Conservation (phyloP, 2,113 vertebrate genomes). For the Platysteira castanea region DNA sequence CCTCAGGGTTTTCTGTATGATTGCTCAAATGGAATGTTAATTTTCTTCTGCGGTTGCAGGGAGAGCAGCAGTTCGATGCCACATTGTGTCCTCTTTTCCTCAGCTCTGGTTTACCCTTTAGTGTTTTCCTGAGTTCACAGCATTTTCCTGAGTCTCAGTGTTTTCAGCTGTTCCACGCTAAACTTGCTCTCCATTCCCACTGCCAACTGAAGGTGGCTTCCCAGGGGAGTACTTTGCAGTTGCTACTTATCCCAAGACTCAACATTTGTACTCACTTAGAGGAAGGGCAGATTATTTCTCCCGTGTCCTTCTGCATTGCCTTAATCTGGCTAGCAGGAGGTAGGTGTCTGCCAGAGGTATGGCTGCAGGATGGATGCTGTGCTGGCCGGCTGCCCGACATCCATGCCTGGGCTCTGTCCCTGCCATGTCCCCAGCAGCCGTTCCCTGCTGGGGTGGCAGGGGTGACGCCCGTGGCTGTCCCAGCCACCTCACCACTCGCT, state of each 20-base stretch:
- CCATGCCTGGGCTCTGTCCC: background rate
- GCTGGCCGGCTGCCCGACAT: background rate
- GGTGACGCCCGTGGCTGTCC: accelerated
- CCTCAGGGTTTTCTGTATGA: background rate
- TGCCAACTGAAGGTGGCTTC: background rate
- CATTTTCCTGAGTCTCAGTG: too few relatives aligned
- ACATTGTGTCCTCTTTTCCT: background rate
- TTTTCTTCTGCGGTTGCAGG: background rate
- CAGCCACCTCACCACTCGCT: accelerated
- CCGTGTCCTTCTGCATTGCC: background rate
- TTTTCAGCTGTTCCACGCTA: background rate
- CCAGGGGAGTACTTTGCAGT: background rate
- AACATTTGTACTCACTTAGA: accelerated
- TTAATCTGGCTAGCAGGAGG: background rate
- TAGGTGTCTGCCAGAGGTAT: background rate
- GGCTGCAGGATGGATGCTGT: background rate
- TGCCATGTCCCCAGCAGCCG: accelerated
- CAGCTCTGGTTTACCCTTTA: background rate
- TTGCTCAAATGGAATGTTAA: background rate
- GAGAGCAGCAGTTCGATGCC: background rate
- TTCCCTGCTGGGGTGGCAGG: accelerated
- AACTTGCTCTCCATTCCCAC: background rate
- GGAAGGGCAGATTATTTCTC: background rate
- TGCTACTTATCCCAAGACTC: background rate
- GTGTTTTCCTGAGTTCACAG: background rate